Percentiles rank a stretch among this genome's conserved stretches.
Evolutionary conservation across 2,888 invertebrate genomes (phyloP).

Genomic region (Agrilus cyanescens): DNA sequence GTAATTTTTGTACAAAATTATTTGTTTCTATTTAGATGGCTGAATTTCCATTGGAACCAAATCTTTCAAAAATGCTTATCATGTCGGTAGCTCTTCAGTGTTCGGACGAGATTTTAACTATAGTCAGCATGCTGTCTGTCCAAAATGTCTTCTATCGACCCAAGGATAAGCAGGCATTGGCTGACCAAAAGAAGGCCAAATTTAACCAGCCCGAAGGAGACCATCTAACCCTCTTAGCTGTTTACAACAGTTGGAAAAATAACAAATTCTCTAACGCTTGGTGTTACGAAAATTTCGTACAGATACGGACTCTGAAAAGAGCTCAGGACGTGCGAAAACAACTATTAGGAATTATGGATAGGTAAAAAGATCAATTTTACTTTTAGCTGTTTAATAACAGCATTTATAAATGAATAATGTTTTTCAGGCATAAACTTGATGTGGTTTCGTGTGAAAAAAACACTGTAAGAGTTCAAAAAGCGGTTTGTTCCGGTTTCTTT

Average conservation of each 20-base stretch:
- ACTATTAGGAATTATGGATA: constrained; percentile 93
- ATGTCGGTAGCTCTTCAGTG: constrained; percentile 98
- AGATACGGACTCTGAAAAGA: constrained; percentile 89
- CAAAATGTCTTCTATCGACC: constrained; percentile 97
- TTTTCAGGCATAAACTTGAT: constrained; percentile 75
- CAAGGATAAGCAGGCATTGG: constrained; percentile 90
- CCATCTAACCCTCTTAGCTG: constrained; percentile 92
- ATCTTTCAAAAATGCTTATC: constrained; percentile 95
- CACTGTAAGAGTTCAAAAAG: constrained; percentile 91
- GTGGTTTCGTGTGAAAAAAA: constrained; percentile 95
- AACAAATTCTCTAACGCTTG: constrained; percentile 98
- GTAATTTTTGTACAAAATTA: not conserved
- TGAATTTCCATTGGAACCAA: constrained; percentile 97
- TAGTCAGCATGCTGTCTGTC: constrained; percentile 97
- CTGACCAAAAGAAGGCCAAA: constrained; percentile 98
- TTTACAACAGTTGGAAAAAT: constrained; percentile 98
- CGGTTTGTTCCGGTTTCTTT: constrained; percentile 97
- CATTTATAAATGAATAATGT: constrained; percentile 7
- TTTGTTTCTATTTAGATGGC: constrained; percentile 71
- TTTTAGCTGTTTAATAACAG: not conserved
- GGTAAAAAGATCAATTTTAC: constrained; percentile 36
- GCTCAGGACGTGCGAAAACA: constrained; percentile 98
- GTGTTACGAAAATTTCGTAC: constrained; percentile 99
- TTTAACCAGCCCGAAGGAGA: constrained; percentile 99
- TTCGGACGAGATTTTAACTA: constrained; percentile 95